A percentile compares a stretch with the other conserved stretches of the same genome.
phyloP scores from a whole-genome alignment of 64 coral and sea anemone species.

The Orbicella faveolata region DNA sequence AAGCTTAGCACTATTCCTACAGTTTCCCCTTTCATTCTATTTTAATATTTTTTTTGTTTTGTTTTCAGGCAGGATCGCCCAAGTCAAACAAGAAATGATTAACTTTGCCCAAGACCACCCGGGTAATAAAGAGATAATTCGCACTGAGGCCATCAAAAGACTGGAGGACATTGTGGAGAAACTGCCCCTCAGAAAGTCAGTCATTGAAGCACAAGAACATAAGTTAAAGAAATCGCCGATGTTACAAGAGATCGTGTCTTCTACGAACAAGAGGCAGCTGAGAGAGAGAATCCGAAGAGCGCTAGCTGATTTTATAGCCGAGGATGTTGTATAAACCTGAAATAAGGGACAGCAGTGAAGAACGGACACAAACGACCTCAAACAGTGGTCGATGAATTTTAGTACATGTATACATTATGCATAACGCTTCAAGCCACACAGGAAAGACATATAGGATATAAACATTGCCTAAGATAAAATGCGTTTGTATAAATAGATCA shows the following conservation, averaged over 20 bases:
- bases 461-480: neutral
- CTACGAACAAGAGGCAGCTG: slow-evolving; percentile 54
- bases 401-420: neutral
- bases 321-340: slow-evolving; percentile 45
- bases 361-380: neutral
- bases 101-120: slow-evolving; percentile 82
- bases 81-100: slow-evolving; percentile 80
- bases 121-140: slow-evolving; percentile 74
- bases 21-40: neutral
- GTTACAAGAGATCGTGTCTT: slow-evolving; percentile 65
- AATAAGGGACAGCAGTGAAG: neutral
- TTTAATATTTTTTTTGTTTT: neutral
- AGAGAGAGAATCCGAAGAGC: slow-evolving; percentile 79
- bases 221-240: slow-evolving; percentile 79
- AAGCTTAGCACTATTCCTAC: too few species aligned
- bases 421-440: neutral
- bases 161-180: slow-evolving; percentile 82
- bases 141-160: slow-evolving; percentile 66
- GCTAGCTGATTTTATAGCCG: slow-evolving; percentile 80
- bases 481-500: slow-evolving; percentile 27
- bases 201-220: slow-evolving; percentile 65
- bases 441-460: neutral
- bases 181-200: slow-evolving; percentile 67
- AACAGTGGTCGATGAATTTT: neutral
- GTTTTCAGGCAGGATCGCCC: slow-evolving; percentile 66